Base-by-base conservation (phyloP, 2,113 vertebrate genomes). In the Talpa occidentalis region DNA sequence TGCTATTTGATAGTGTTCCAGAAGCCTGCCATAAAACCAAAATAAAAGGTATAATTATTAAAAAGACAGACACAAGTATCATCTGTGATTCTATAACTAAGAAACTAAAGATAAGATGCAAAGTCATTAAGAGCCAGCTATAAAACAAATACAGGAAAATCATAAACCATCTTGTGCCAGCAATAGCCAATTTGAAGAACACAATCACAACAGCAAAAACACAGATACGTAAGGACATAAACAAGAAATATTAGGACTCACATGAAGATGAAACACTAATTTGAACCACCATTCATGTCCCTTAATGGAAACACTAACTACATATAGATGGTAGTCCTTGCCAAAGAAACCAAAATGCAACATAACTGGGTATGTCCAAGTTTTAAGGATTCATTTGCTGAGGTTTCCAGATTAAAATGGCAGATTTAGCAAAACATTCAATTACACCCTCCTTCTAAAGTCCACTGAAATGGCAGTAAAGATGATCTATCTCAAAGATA, bases 1-100 rank as follows among this genome's bases (percentile, higher is more conserved):
- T 78, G 86, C 54, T 91, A 77, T 49, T 59, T 88, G 80, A 78
- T 77, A 67, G 90, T 69, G 28, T 85, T 81, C 22, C 79, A 81
- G 40, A 93, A 54, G 44, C 6, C 52, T 92, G 30, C 42, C 69
- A 70, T 52, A 88, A 94, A 87, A 70, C 49, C 35, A 93, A 92
- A 92, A 90, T 59, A 85, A 52, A 93, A 94, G 42, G 28, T 93
- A 40, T 82, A 93, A 90, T 83, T 89, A 90, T 86, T 67, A 79
- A n/a, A 64, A 89, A 81, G n/a, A 90, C 89, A 91, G 60, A 59
- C n/a, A 79, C 1, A 49, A 56, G 42, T 66, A 93, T 81, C 90
- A 90, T 74, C 54, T 54, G 16, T 88, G 54, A 81, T 56, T 81
- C 59, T 30, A 54, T 66, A 94, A 77, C 28, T 83, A 77, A 30